Conservation (phyloP, 2,113 vertebrate species). For the Agelaius tricolor region DNA sequence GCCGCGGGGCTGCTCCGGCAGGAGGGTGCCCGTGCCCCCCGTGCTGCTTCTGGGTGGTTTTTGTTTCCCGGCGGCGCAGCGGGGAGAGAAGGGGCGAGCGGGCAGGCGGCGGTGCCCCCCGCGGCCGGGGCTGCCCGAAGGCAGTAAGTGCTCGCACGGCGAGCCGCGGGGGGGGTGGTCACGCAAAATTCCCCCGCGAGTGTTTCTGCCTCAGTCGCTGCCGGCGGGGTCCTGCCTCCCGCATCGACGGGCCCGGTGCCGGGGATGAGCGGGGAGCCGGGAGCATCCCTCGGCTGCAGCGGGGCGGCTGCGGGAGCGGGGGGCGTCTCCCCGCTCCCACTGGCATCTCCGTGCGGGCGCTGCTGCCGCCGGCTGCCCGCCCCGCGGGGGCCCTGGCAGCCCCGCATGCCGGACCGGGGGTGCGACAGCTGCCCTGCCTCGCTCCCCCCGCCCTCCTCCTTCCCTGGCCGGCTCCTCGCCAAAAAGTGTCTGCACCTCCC, state of each 20-base stretch:
- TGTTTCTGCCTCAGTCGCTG: neutral
- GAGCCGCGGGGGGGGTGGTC: neutral
- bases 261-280: too few relatives aligned
- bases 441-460: neutral
- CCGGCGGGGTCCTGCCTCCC: neutral
- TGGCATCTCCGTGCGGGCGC: neutral
- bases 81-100: neutral
- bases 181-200: neutral
- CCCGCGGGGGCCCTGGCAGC: neutral
- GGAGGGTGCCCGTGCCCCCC: slow-evolving; percentile 44
- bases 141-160: neutral
- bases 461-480: neutral
- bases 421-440: neutral
- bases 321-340: neutral
- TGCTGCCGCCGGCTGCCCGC: neutral
- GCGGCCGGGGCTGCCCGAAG: neutral
- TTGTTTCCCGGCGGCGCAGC: neutral
- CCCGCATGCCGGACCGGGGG: neutral
- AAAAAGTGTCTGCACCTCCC: neutral
- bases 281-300: neutral
- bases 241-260: neutral
- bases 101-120: neutral
- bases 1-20: slow-evolving; percentile 9
- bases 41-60: neutral
- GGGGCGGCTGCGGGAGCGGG: neutral